Base-by-base conservation (phyloP, 2,113 vertebrate genomes). In the Neolamprologus fasciatus region DNA sequence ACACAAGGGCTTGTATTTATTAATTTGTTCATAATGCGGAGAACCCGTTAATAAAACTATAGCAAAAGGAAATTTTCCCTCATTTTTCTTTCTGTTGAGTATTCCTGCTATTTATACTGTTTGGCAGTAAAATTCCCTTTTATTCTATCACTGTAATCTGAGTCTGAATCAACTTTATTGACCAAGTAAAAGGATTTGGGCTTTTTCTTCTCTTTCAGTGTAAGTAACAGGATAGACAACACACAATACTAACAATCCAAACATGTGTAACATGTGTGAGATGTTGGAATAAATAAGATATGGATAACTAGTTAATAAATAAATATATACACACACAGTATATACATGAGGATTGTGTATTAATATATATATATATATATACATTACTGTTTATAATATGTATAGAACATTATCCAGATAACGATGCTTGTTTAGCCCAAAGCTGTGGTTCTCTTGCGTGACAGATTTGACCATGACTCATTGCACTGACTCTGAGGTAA, bases 11-110 rank as follows among this genome's bases (percentile, higher is more conserved):
- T 7, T 45, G 68, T 3, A 73, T 73, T 73, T 73, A 45, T 73
- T 17, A 2, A 73, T 73, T 45, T 45, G 13, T 73, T 45, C 13
- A 45, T 26, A 42, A 23, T 2, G 35, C 1, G 0, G 0, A 16
- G 21, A 45, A 73, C 11, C 13, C 0, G 1, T 0, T 26, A 26
- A 73, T 45, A 23, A 73, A 26, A 0, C 68, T 45, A 26, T 9
- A 45, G 68, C 68, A 26, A 45, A 73, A 26, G 40, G 21, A 45
- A 45, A 45, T 26, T 17, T 26, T 0, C 13, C 40, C 13, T 45
- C 21, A 7, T 42, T 73, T 45, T 9, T 71, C 8, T 73, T 73
- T 73, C 37, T 73, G 0, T 16, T 28, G 5, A 26, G 14, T 17
- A 7, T 28, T 47, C 4, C 9, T 73, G 21, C 40, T 7, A 76